These are phyloP conservation scores for Lepidocyrtinus sp. DNA, from an alignment of 2,888 invertebrate species.

Conservation along the genomic window DNA sequence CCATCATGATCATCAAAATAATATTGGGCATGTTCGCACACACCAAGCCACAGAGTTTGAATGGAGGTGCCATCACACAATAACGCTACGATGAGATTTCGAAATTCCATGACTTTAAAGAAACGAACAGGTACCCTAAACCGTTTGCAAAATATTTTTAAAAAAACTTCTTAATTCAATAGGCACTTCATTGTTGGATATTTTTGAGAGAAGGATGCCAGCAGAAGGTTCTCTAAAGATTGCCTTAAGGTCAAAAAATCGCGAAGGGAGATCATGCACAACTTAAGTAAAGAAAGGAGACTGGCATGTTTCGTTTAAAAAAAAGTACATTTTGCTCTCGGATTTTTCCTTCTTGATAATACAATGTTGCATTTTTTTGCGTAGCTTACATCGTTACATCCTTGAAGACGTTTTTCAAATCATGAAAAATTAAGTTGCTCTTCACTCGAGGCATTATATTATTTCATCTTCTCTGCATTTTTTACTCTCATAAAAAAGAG, in stretches of 20 bases:
- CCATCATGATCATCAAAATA: constrained; percentile 9
- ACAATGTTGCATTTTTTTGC: constrained; percentile 27
- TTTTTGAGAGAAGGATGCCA: constrained; percentile 23
- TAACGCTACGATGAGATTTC: background rate
- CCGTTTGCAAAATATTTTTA: background rate
- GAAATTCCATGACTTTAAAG: constrained; percentile 48
- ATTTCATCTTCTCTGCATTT: background rate
- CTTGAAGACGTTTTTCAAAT: constrained; percentile 7
- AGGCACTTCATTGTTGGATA: constrained; percentile 20
- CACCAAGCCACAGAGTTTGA: background rate
- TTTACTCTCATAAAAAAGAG: background rate
- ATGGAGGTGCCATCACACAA: background rate
- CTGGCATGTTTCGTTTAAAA: background rate
- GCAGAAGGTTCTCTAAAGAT: constrained; percentile 53
- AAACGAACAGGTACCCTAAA: constrained; percentile 27
- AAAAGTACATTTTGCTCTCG: too few species aligned
- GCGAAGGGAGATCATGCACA: constrained; percentile 28
- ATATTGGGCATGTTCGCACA: background rate
- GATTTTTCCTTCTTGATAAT: too few species aligned
- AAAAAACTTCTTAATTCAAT: constrained; percentile 26
- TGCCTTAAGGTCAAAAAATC: constrained; percentile 51
- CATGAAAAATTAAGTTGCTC: constrained; percentile 48
- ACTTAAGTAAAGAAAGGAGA: too few species aligned
- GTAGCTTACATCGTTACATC: constrained; percentile 16
- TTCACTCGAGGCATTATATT: background rate